phyloP scores from a whole-genome alignment of 2,888 invertebrate species.

The Andricus quercusramuli region DNA sequence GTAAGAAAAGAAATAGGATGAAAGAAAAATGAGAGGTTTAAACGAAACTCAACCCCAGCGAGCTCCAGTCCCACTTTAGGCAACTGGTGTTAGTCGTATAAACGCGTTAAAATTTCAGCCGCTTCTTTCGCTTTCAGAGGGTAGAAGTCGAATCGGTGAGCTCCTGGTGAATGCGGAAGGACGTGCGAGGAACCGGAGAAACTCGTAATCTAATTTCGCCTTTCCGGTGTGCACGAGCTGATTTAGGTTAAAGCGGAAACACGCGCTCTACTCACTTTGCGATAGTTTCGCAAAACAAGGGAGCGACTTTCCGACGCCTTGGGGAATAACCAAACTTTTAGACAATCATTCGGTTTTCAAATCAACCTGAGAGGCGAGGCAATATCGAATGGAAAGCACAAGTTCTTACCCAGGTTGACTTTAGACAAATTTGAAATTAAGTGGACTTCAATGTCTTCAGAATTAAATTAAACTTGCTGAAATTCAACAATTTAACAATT shows the following conservation, averaged over 20 bases:
- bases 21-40: slow-evolving; percentile 15
- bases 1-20: background rate
- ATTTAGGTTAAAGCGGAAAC: slow-evolving; percentile 46
- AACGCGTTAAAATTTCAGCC: slow-evolving; percentile 49
- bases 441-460: too few species aligned
- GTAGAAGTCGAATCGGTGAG: slow-evolving; percentile 47
- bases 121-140: slow-evolving; percentile 47
- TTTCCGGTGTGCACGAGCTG: slow-evolving; percentile 52
- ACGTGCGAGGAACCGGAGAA: slow-evolving; percentile 53
- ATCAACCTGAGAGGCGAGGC: slow-evolving; percentile 5
- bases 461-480: too few species aligned
- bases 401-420: background rate
- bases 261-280: slow-evolving; percentile 10
- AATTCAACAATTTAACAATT: too few species aligned
- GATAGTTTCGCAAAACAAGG: slow-evolving; percentile 38
- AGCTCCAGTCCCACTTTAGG: background rate
- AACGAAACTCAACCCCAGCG: slow-evolving; percentile 23
- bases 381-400: background rate
- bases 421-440: background rate
- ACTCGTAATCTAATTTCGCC: slow-evolving; percentile 57
- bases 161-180: slow-evolving; percentile 52
- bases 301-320: slow-evolving; percentile 28
- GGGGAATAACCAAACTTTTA: slow-evolving; percentile 31
- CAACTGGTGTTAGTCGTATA: slow-evolving; percentile 26
- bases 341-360: slow-evolving; percentile 28